phyloP scores from a whole-genome alignment of 2,113 vertebrate genomes.

The Aix galericulata region DNA sequence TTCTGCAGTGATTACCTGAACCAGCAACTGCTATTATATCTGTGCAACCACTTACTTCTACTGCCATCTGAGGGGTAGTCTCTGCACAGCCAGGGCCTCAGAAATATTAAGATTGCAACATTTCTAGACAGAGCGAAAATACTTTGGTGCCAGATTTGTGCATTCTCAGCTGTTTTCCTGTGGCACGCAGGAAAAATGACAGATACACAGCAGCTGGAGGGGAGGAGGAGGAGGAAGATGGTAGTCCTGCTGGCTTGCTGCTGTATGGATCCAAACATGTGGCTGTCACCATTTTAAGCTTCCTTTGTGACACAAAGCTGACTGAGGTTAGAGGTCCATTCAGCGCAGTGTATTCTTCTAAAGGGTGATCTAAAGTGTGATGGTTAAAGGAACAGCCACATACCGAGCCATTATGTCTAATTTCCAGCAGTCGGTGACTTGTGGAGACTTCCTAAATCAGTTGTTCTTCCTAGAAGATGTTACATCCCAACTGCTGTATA shows the following conservation, averaged over 20 bases:
- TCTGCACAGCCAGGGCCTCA: not conserved
- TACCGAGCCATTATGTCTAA: not conserved
- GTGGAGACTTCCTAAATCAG: not conserved
- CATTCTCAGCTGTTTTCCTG: not conserved
- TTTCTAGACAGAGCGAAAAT: not conserved
- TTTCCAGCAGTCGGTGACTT: not conserved
- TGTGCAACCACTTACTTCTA: conserved; percentile 4
- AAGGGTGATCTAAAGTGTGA: not conserved
- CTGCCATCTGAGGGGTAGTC: not conserved
- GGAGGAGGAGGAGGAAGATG: not conserved
- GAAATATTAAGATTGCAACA: not conserved
- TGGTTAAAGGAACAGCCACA: not conserved
- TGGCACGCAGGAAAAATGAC: not conserved
- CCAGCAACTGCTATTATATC: not conserved
- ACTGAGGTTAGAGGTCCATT: not conserved
- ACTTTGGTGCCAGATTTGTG: not conserved
- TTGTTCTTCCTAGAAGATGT: not conserved
- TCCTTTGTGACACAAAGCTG: not conserved
- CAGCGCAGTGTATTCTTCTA: not conserved
- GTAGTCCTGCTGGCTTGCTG: not conserved
- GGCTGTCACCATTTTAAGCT: not conserved
- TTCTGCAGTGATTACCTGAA: not conserved
- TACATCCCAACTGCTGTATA: not conserved
- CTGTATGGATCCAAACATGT: not conserved
- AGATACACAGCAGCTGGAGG: not conserved